Base-by-base conservation (phyloP, 2,888 invertebrate species). In the Tineola bisselliella region DNA sequence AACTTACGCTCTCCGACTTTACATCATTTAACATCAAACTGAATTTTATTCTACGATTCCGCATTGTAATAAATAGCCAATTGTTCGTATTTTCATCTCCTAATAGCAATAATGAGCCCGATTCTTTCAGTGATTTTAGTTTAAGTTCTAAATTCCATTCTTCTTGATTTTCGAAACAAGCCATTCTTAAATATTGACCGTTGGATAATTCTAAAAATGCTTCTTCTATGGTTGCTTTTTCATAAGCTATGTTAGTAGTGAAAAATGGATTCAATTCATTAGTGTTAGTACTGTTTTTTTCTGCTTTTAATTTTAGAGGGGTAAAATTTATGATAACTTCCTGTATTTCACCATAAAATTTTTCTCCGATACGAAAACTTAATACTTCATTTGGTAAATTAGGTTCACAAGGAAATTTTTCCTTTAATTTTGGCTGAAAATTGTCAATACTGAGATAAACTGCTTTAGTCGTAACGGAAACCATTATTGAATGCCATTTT, bases 291-390 rank as follows among this genome's bases (percentile, higher is more conserved):
- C 62, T 63, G 54, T 71, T 65, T 57, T 68, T 69, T 62, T 72
- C 70, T 30, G 74, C 66, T 19, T 69, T 67, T 64, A 86, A 69
- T 61, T 69, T 70, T 43, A 88, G 64, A 0, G 81, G 79, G 44
- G 75, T 77, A 65, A 88, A 88, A 67, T 88, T 88, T 13, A 88
- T 66, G 33, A 79, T 73, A 8, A 88, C 52, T 65, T 84, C 81
- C 66, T 88, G 84, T 60, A 88, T 72, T 68, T 82, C 81, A 0
- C 88, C 88, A 33, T 79, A 80, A 61, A 87, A 74, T 65, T 72
- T 77, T 67, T 83, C 81, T 8, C 88, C 88, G 3, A 88, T 68
- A 62, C 66, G 70, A 66, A 88, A 75, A 62, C 75, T 71, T 44
- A 83, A 69, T 64, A 75, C 73, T 5, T 81, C 76, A 66, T 83